Evolutionary conservation across 2,113 vertebrate genomes (phyloP).

Genomic region (Nycticebus coucang): DNA sequence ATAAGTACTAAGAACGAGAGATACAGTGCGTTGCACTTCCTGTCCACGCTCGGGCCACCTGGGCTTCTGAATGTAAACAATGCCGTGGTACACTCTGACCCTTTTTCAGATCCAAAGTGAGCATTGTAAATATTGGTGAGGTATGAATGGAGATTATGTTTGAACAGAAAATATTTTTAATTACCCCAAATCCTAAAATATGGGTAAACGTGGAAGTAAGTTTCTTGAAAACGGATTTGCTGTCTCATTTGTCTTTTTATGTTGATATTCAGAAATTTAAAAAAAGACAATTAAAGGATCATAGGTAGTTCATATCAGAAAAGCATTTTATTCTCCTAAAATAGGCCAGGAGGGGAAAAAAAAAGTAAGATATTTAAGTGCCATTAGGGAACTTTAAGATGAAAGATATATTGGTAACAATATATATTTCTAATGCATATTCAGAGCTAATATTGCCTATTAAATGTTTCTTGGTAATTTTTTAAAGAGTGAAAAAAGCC

Average conservation of each 20-base stretch:
- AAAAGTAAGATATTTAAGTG: neutral
- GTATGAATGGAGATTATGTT: constrained; percentile 76
- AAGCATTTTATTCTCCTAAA: constrained; percentile 39
- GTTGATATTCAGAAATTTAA: constrained; percentile 43
- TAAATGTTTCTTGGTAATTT: constrained; percentile 37
- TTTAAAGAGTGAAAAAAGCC: neutral
- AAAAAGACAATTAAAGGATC: neutral
- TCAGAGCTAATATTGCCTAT: constrained; percentile 17
- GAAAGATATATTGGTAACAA: constrained; percentile 30
- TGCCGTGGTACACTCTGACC: constrained; percentile 84
- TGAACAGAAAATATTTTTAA: constrained; percentile 55
- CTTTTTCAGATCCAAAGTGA: constrained; percentile 79
- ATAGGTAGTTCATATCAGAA: neutral
- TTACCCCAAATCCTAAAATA: constrained; percentile 44
- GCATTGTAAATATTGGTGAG: constrained; percentile 82
- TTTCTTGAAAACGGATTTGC: constrained; percentile 51
- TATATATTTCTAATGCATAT: constrained; percentile 53
- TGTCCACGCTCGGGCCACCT: constrained; percentile 81
- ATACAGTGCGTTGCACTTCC: constrained; percentile 85
- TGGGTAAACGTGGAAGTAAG: constrained; percentile 25
- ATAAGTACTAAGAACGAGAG: constrained; percentile 88
- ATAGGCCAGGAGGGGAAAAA: constrained; percentile 32
- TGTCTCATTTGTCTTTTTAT: neutral
- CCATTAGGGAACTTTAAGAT: neutral
- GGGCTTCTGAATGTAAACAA: constrained; percentile 85